Percentiles rank a stretch among this genome's conserved stretches.
These are phyloP conservation scores for Tetragnatha versicolor DNA, from an alignment of 1,140 invertebrate species.

Conservation along the genomic window DNA sequence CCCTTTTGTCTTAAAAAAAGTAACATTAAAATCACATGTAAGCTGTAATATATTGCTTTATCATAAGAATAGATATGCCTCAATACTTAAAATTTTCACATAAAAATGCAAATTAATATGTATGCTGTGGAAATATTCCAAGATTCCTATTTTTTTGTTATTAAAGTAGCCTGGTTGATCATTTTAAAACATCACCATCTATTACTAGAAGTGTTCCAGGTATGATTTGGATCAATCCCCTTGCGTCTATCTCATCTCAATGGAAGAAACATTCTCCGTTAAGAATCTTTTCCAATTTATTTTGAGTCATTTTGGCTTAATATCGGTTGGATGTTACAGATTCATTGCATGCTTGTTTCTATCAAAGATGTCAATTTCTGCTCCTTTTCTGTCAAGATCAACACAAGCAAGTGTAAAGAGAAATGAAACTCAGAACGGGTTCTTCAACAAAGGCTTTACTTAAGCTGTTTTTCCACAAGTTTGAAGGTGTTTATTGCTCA, in stretches of 20 bases:
- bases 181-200: neutral
- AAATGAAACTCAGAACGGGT: neutral
- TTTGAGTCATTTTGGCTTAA: neutral
- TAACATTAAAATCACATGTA: too few relatives aligned
- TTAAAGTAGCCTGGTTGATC: neutral
- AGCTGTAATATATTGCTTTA: too few relatives aligned
- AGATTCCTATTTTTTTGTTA: neutral
- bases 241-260: neutral
- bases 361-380: neutral
- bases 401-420: neutral
- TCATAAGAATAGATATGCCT: too few relatives aligned
- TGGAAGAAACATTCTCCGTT: neutral
- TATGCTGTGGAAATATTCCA: too few relatives aligned
- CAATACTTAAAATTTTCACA: too few relatives aligned
- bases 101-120: too few relatives aligned
- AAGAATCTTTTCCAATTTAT: neutral
- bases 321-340: neutral
- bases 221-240: neutral
- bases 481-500: constrained; percentile 39
- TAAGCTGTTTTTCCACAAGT: neutral
- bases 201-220: neutral
- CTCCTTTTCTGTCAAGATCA: neutral
- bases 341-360: constrained; percentile 39
- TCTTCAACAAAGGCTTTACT: too few relatives aligned
- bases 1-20: too few relatives aligned